Evolutionary conservation across 2,888 invertebrate genomes (phyloP).

Genomic region (Laspeyria flexula): DNA sequence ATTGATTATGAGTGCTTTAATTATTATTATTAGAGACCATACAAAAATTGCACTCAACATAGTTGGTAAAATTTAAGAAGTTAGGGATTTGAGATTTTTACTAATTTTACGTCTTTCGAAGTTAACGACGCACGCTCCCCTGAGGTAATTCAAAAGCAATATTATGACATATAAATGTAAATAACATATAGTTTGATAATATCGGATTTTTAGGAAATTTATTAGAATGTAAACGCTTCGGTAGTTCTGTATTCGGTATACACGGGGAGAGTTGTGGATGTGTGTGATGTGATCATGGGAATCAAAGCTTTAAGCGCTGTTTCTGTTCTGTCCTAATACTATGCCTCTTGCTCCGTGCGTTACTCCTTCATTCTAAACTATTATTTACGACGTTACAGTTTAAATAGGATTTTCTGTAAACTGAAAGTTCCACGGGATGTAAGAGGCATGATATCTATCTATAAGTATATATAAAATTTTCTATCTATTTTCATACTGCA

Average conservation of each 20-base stretch:
- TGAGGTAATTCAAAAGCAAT: conserved; percentile 85
- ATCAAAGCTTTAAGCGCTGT: conserved; percentile 84
- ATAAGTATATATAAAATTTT: conserved; percentile 47
- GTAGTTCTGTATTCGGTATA: conserved; percentile 71
- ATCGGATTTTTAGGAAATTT: conserved; percentile 84
- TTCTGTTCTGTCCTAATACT: conserved; percentile 71
- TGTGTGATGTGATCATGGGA: conserved; percentile 72
- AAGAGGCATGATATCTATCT: conserved; percentile 60
- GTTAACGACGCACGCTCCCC: conserved; percentile 82
- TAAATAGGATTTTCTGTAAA: conserved; percentile 3
- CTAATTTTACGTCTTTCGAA: conserved; percentile 77
- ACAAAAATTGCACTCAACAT: conserved; percentile 76
- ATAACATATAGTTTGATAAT: conserved; percentile 85
- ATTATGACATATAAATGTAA: conserved; percentile 85
- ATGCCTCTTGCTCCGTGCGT: conserved; percentile 59
- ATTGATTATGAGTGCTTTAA: conserved; percentile 82
- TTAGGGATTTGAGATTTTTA: conserved; percentile 82
- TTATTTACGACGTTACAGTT: conserved; percentile 28
- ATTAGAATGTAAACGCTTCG: conserved; percentile 80
- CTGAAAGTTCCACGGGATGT: conserved; percentile 24
- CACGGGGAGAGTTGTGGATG: conserved; percentile 72
- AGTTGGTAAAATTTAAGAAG: conserved; percentile 73
- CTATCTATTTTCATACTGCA: conserved; percentile 81
- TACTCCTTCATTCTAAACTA: conserved; percentile 18
- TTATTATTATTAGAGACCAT: conserved; percentile 75